phyloP scores from a whole-genome alignment of 2,113 vertebrate genomes.

The Notiomystis cincta region DNA sequence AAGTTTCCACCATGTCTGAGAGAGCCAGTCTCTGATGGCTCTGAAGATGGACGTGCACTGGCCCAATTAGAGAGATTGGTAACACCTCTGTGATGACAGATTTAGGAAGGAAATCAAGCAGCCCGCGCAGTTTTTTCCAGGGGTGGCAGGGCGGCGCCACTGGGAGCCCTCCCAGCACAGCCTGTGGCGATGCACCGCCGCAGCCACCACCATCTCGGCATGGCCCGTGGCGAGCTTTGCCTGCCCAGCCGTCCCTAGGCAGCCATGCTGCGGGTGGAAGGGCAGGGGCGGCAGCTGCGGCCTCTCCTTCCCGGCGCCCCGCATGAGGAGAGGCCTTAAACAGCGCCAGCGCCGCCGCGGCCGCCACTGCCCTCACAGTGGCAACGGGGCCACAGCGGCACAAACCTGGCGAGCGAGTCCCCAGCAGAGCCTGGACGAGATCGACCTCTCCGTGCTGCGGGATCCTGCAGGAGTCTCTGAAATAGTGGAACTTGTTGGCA shows the following conservation, averaged over 20 bases:
- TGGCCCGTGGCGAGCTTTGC: fast-evolving
- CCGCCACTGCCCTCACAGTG: not conserved
- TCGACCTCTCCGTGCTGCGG: fast-evolving
- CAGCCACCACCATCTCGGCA: fast-evolving
- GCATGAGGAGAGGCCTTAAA: not conserved
- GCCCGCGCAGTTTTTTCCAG: not conserved
- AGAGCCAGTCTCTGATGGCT: not conserved
- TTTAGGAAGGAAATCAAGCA: not conserved
- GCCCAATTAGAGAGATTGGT: no score
- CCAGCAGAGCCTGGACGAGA: fast-evolving
- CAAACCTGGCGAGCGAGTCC: fast-evolving
- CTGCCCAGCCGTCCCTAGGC: not conserved
- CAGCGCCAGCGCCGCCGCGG: not conserved
- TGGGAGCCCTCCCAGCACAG: not conserved
- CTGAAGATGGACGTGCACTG: not conserved
- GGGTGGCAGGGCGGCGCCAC: not conserved
- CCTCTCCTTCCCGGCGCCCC: no score
- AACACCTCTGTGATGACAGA: not conserved
- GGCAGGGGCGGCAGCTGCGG: not conserved
- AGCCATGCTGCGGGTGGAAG: not conserved
- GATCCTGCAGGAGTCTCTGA: not conserved
- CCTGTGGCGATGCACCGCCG: no score
- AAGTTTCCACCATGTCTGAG: not conserved
- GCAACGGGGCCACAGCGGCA: not conserved
- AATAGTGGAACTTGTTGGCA: not conserved